A percentile compares a stretch with the other conserved stretches of the same genome.
Evolutionary conservation across 2,113 vertebrate genomes (phyloP).

Genomic region (Gopherus evgoodei): DNA sequence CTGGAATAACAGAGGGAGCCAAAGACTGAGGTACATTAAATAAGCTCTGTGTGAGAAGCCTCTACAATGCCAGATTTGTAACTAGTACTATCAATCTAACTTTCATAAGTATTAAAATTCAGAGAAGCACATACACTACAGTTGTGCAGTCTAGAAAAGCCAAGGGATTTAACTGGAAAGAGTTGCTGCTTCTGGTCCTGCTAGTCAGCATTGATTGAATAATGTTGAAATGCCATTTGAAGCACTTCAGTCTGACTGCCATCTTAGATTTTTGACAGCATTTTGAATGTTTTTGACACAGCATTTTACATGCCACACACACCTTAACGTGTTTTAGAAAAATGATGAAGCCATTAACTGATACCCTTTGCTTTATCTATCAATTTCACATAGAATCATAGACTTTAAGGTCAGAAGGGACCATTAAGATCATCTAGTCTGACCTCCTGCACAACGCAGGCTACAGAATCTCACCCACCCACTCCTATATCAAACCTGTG

Average conservation of each 20-base stretch:
- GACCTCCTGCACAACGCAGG: no score
- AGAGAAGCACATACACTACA: rapidly evolving
- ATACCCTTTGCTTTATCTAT: not conserved
- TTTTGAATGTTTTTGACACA: not conserved
- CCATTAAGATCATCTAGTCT: no score
- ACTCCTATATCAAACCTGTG: no score
- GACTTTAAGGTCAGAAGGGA: no score
- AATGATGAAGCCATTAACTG: not conserved
- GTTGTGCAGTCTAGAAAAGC: not conserved
- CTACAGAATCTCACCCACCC: no score
- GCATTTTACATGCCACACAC: not conserved
- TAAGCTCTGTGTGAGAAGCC: not conserved
- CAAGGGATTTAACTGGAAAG: not conserved
- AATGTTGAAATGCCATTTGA: not conserved
- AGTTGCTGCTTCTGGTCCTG: not conserved
- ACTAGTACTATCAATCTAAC: not conserved
- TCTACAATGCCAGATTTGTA: not conserved
- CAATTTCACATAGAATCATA: not conserved
- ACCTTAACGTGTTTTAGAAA: not conserved
- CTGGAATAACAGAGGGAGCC: not conserved
- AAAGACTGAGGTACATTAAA: not conserved
- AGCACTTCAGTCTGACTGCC: not conserved
- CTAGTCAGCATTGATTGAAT: not conserved
- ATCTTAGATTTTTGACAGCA: not conserved
- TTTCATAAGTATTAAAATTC: not conserved